These are phyloP conservation scores for Caerostris extrusa DNA, from an alignment of 1,140 invertebrate species.

Conservation along the genomic window DNA sequence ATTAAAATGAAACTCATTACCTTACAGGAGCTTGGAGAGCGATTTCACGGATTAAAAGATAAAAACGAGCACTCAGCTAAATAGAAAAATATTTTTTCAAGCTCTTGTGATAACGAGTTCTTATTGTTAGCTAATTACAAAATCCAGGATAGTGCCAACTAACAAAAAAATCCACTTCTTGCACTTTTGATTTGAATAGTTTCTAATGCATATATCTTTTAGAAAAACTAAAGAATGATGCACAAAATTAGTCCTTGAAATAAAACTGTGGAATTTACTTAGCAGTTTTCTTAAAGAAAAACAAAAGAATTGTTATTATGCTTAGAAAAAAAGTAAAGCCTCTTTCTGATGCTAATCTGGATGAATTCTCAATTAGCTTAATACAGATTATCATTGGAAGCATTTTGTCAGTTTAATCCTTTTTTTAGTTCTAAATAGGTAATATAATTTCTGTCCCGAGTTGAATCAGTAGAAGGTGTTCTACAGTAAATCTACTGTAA, in stretches of 20 bases:
- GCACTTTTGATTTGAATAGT: neutral
- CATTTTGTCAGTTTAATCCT: neutral
- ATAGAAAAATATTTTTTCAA: neutral
- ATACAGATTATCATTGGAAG: neutral
- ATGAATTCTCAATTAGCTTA: neutral
- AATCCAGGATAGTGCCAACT: neutral
- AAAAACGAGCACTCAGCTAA: neutral
- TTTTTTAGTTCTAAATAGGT: no score
- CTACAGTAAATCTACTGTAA: no score
- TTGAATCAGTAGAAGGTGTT: no score
- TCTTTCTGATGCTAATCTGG: neutral
- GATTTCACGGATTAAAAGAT: neutral
- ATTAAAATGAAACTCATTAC: conserved; percentile 35
- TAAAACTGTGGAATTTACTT: neutral
- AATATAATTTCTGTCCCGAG: no score
- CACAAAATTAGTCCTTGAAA: neutral
- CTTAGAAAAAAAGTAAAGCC: neutral
- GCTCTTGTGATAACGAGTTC: conserved; percentile 1
- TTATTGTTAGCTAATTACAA: conserved; percentile 41
- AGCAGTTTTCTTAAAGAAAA: neutral
- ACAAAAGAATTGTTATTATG: neutral
- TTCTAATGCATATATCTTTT: neutral
- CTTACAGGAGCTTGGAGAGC: neutral
- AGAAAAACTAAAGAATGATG: neutral
- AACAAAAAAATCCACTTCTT: neutral